Evolutionary conservation across 2,797 vertebrate species (phyloP), one percentile per base, ranked within the genome.

Genomic region (Clarias platycephalus): DNA sequence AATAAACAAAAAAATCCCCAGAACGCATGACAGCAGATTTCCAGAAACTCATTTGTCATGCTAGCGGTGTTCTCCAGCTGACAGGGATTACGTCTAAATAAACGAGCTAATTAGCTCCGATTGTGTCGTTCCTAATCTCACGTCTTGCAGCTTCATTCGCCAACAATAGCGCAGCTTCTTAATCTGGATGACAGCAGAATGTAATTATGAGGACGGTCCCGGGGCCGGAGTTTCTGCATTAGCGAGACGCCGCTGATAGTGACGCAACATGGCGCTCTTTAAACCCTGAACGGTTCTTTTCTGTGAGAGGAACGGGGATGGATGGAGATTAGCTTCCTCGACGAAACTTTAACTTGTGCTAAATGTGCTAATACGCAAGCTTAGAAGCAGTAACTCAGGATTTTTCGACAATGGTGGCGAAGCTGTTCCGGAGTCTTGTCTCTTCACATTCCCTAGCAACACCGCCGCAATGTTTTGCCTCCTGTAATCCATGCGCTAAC

Each of bases 91-190:
- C 60, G 79, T 85, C 83, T 84, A 88, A 90, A 89, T 67, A 88
- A 89, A 89, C 55, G 83, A 90, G 86, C 87, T 90, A 90, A 91
- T 91, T 90, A 90, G 84, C 84, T 85, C 86, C 90, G 76, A 91
- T 90, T 91, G 90, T 90, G 88, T 88, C 78, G 60, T 64, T 5
- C 77, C 88, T 90, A 90, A 91, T 90, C 88, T 88, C 70, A 57
- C 72, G 72, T 86, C 88, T 90, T 84, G 79, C 90, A 90, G 89
- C 84, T 58, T 81, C 84, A 62, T 78, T 84, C 53, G 34, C 60
- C 63, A 85, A 90, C 89, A 89, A 90, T 87, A 67, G 81, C n/a
- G 62, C 57, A 79, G 85, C 83, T 86, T 85, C 84, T 55, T 89
- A 90, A 90, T 90, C 89, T 90, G 84, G 86, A 84, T 62, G 68